phyloP scores from a whole-genome alignment of 2,797 vertebrate genomes.

The Enteromius treurensis region DNA sequence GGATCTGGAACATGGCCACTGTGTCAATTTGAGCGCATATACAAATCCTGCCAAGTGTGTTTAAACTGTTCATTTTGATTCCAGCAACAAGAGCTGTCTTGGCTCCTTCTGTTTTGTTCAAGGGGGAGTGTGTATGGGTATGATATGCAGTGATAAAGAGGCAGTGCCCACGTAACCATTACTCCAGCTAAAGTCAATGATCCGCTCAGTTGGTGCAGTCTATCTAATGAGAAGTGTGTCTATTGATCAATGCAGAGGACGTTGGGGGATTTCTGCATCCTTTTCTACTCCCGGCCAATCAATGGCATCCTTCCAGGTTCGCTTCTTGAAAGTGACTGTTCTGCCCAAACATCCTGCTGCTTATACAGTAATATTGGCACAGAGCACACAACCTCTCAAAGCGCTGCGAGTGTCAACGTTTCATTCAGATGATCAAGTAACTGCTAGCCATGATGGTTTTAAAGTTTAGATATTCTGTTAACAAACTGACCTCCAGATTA shows the following conservation, averaged over 20 bases:
- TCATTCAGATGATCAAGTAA: background rate
- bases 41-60: constrained; percentile 4
- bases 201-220: constrained; percentile 31
- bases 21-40: constrained; percentile 1
- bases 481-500: background rate
- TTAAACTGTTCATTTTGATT: constrained; percentile 31
- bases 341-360: background rate
- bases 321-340: constrained; percentile 11
- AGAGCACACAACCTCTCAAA: background rate
- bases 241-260: constrained; percentile 40
- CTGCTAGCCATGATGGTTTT: background rate
- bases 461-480: background rate
- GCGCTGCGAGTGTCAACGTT: background rate
- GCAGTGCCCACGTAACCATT: constrained; percentile 26
- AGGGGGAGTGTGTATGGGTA: background rate
- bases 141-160: constrained; percentile 32
- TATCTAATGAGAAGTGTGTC: constrained; percentile 44
- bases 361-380: constrained; percentile 19
- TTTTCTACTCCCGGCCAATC: constrained; percentile 29
- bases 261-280: constrained; percentile 32
- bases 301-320: constrained; percentile 35
- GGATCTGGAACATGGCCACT: background rate
- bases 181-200: constrained; percentile 37
- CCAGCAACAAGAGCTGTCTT: background rate
- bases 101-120: constrained; percentile 2